Conservation (phyloP, 2,888 invertebrate species). For the Drosophila yooni region DNA sequence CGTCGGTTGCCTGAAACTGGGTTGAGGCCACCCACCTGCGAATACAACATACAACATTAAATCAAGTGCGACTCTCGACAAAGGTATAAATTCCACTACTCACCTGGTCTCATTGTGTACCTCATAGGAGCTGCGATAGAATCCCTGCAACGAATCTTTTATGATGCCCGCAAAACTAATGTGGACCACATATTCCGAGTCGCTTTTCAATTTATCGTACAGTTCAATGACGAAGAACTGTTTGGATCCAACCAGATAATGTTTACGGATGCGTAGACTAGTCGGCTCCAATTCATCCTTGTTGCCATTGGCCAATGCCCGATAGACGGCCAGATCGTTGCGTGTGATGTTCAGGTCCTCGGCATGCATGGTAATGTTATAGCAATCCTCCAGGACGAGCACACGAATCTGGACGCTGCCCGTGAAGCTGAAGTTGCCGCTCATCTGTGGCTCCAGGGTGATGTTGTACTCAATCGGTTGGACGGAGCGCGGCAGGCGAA, state of each 20-base stretch:
- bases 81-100: background rate
- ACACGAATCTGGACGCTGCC: slow-evolving; percentile 89
- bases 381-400: slow-evolving; percentile 86
- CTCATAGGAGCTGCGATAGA: slow-evolving; percentile 92
- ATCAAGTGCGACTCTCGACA: background rate
- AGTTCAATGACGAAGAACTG: slow-evolving; percentile 90
- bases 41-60: background rate
- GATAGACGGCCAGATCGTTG: slow-evolving; percentile 86
- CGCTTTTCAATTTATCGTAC: slow-evolving; percentile 86
- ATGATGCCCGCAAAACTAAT: slow-evolving; percentile 90
- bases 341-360: slow-evolving; percentile 89
- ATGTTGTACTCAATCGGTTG: slow-evolving; percentile 90
- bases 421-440: slow-evolving; percentile 92
- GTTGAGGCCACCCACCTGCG: slow-evolving; percentile 92
- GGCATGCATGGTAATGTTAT: slow-evolving; percentile 91
- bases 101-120: slow-evolving; percentile 89
- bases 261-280: slow-evolving; percentile 82
- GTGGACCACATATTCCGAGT: slow-evolving; percentile 88
- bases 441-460: slow-evolving; percentile 90
- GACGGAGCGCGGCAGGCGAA: slow-evolving; percentile 89
- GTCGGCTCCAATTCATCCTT: slow-evolving; percentile 33
- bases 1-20: slow-evolving; percentile 93
- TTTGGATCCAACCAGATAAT: slow-evolving; percentile 87
- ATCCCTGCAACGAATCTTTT: slow-evolving; percentile 91
- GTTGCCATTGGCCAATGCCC: slow-evolving; percentile 35